Evolutionary conservation across 2,113 vertebrate species (phyloP).

Genomic region (Aepyceros melampus): DNA sequence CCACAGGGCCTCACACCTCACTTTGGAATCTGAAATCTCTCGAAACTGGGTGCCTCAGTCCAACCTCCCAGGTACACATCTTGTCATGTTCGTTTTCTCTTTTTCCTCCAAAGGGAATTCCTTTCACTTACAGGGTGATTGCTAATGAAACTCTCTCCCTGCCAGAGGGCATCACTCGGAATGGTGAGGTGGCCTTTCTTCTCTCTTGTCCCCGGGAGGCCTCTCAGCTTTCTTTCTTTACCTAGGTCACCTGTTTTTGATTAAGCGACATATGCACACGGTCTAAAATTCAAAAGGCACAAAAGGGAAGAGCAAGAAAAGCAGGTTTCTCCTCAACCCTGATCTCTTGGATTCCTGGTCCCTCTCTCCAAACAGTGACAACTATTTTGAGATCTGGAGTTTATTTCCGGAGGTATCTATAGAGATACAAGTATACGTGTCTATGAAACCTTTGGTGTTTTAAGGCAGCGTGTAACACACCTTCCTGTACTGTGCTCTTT

Average conservation of each 20-base stretch:
- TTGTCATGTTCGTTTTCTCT: neutral
- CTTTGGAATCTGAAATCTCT: neutral
- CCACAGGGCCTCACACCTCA: neutral
- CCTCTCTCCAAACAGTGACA: neutral
- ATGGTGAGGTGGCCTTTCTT: neutral
- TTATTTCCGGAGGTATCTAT: neutral
- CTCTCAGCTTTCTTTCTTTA: neutral
- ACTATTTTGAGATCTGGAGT: neutral
- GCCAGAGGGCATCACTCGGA: neutral
- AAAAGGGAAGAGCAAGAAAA: neutral
- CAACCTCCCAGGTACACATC: neutral
- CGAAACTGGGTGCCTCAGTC: neutral
- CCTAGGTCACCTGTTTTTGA: neutral
- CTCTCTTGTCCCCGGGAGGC: neutral
- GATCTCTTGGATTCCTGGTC: neutral
- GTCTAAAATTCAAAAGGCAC: neutral
- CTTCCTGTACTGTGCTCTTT: neutral
- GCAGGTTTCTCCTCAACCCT: neutral
- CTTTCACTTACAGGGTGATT: neutral
- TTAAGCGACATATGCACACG: neutral
- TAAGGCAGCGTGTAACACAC: neutral
- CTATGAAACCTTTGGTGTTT: neutral
- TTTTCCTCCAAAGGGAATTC: neutral
- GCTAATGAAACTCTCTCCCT: neutral
- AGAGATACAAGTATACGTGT: neutral